These are phyloP conservation scores for Notolepis coatsorum DNA, from an alignment of 2,797 vertebrate genomes.

Conservation along the genomic window DNA sequence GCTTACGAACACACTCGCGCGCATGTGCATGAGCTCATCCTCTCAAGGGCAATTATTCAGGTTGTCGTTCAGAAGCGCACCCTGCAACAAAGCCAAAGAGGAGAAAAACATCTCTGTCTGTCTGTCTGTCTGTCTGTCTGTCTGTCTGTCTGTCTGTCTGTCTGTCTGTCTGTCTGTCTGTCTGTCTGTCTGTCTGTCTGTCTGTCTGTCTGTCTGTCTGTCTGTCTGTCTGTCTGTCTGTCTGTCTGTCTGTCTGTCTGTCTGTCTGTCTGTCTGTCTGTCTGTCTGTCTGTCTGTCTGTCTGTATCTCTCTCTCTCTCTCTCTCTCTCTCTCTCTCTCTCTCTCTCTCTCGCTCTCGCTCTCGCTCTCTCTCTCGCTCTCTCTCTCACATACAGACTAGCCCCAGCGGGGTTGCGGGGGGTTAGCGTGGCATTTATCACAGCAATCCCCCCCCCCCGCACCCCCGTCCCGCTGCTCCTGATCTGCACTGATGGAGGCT, in stretches of 20 bases:
- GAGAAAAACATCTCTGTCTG: background rate
- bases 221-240: background rate
- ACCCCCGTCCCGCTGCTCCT: conserved; percentile 52
- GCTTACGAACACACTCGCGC: conserved; percentile 27
- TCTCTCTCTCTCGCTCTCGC: background rate
- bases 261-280: too few relatives aligned
- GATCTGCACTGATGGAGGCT: conserved; percentile 79
- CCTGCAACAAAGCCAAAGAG: background rate
- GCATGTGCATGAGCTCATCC: background rate
- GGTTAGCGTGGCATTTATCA: conserved; percentile 62
- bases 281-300: too few relatives aligned
- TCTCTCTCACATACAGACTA: background rate
- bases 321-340: background rate
- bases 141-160: too few relatives aligned
- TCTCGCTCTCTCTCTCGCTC: background rate
- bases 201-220: background rate
- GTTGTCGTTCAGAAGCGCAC: background rate
- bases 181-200: background rate
- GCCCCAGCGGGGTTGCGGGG: conserved; percentile 18
- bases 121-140: background rate
- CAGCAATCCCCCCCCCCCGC: conserved; percentile 33
- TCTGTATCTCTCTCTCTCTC: background rate
- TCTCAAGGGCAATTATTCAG: background rate
- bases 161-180: too few relatives aligned
- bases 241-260: background rate